phyloP scores from a whole-genome alignment of 2,113 vertebrate species.

The Buteo buteo region DNA sequence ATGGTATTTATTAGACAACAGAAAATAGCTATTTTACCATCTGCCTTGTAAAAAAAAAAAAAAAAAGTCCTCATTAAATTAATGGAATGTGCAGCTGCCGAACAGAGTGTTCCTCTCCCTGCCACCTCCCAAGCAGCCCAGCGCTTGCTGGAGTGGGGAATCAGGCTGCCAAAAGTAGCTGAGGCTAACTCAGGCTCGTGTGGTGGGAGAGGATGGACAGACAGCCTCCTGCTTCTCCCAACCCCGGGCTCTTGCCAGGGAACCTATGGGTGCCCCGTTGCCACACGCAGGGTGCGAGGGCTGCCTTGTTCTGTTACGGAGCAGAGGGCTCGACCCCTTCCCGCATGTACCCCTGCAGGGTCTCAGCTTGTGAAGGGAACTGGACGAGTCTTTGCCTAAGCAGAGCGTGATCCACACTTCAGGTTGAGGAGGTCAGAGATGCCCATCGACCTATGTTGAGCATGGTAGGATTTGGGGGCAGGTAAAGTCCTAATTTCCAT shows the following conservation, averaged over 20 bases:
- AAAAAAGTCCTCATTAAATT: constrained; percentile 59
- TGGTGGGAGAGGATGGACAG: not conserved
- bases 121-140: not conserved
- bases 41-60: constrained; percentile 45
- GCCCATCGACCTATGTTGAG: accelerated
- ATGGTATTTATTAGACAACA: constrained; percentile 70
- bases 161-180: not conserved
- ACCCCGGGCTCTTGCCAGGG: not conserved
- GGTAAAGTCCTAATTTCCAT: not conserved
- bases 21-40: constrained; percentile 72
- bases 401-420: not conserved
- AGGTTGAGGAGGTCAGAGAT: not conserved
- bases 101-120: constrained; percentile 52
- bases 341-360: not conserved
- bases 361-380: not conserved
- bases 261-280: not conserved
- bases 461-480: accelerated
- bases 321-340: not conserved
- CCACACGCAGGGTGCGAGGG: accelerated
- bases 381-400: not conserved
- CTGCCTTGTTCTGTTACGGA: not conserved
- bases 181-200: accelerated
- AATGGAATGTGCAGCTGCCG: constrained; percentile 66
- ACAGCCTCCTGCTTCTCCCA: not conserved
- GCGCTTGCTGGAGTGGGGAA: not conserved